These are phyloP conservation scores for Meliscaeva auricollis DNA, from an alignment of 2,888 invertebrate genomes.

Conservation along the genomic window DNA sequence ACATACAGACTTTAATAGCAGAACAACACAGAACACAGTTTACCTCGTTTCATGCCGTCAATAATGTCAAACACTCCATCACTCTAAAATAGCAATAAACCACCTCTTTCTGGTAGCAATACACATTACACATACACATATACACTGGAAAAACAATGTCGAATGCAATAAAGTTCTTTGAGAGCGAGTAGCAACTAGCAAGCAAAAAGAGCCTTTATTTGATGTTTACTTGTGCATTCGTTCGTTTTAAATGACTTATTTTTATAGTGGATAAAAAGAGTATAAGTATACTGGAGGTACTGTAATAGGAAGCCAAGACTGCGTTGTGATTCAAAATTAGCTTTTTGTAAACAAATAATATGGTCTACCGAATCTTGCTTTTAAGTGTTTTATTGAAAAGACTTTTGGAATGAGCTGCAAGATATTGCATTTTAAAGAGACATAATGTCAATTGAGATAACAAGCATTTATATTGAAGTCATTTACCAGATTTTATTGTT, in stretches of 20 bases:
- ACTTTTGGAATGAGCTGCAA: conserved; percentile 9
- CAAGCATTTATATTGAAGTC: neutral
- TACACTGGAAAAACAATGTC: conserved; percentile 25
- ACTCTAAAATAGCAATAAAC: conserved; percentile 43
- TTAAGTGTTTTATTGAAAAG: conserved; percentile 1
- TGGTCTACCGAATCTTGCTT: neutral
- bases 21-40: neutral
- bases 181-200: too few species aligned
- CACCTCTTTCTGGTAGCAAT: conserved; percentile 16
- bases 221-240: conserved; percentile 35
- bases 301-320: neutral
- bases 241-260: conserved; percentile 41
- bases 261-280: conserved; percentile 7
- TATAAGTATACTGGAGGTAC: neutral
- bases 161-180: conserved; percentile 50
- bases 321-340: conserved; percentile 34
- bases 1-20: neutral
- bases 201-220: conserved; percentile 22
- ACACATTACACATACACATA: neutral
- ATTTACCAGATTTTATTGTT: too few species aligned
- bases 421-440: neutral
- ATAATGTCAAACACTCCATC: conserved; percentile 42
- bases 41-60: conserved; percentile 18
- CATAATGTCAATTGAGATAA: neutral
- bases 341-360: conserved; percentile 31